A percentile compares a stretch with the other conserved stretches of the same genome.
These are phyloP conservation scores for Tragopan temminckii DNA, from an alignment of 2,797 vertebrate genomes.

Conservation along the genomic window DNA sequence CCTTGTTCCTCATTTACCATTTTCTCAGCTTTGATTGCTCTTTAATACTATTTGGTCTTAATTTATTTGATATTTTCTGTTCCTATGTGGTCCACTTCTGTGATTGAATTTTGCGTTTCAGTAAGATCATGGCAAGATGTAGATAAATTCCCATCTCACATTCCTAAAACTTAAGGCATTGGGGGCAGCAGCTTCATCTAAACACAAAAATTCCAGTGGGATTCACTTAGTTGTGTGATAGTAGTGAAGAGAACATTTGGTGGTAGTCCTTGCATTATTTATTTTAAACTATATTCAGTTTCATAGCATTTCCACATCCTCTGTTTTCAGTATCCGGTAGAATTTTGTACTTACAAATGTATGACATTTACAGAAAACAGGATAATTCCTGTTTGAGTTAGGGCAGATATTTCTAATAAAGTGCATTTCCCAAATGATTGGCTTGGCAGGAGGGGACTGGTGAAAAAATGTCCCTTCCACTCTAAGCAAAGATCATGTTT, in stretches of 20 bases:
- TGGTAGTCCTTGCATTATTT: neutral
- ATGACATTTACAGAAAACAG: conserved; percentile 29
- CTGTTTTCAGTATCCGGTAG: conserved; percentile 29
- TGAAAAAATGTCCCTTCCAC: too few relatives aligned
- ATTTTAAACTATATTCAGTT: neutral
- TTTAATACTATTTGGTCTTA: neutral
- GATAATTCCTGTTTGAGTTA: conserved; percentile 24
- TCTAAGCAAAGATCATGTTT: too few relatives aligned
- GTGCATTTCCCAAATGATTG: neutral
- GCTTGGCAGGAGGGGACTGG: too few relatives aligned
- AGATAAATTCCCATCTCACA: neutral
- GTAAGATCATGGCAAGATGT: neutral
- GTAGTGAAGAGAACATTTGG: neutral
- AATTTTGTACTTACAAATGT: conserved; percentile 34
- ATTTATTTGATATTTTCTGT: neutral
- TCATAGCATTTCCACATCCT: neutral
- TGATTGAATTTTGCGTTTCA: neutral
- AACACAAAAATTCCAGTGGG: neutral
- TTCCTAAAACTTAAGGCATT: neutral
- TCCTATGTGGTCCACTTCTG: neutral
- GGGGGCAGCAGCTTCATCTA: neutral
- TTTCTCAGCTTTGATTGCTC: neutral
- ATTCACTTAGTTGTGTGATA: neutral
- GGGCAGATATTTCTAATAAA: conserved; percentile 40
- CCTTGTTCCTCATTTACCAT: neutral